Evolutionary conservation across 1,140 invertebrate genomes (phyloP).

Genomic region (Cydia splendana): DNA sequence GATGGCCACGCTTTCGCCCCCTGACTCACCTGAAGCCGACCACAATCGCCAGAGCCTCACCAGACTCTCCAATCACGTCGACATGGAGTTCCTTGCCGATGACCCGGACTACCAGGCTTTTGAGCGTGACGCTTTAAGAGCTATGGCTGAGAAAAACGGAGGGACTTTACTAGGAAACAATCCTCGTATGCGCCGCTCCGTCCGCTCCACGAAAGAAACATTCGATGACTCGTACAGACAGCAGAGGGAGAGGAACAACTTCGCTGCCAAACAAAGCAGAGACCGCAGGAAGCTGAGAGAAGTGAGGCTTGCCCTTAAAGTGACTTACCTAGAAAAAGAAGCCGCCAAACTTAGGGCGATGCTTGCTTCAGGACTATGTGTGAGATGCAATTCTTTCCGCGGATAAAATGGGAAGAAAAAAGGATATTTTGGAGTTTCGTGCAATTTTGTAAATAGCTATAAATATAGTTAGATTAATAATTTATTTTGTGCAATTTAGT

Average conservation of each 20-base stretch:
- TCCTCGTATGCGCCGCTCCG: conserved; percentile 54
- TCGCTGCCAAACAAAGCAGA: conserved; percentile 95
- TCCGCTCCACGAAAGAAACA: conserved; percentile 77
- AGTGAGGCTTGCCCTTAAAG: conserved; percentile 94
- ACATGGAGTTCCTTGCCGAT: conserved; percentile 41
- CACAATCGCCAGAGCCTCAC: background rate
- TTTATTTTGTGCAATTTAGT: conserved; percentile 9
- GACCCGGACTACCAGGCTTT: conserved; percentile 48
- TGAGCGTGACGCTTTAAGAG: conserved; percentile 50
- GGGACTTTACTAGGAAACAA: conserved; percentile 54
- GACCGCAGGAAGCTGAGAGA: conserved; percentile 94
- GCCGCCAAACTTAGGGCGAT: conserved; percentile 84
- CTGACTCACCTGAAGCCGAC: background rate
- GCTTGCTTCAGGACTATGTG: conserved; percentile 51
- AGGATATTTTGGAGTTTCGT: background rate
- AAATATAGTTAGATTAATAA: background rate
- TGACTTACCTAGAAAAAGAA: conserved; percentile 92
- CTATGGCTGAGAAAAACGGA: conserved; percentile 59
- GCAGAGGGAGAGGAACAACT: conserved; percentile 95
- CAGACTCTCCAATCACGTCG: background rate
- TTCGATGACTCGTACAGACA: conserved; percentile 90
- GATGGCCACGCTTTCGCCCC: background rate
- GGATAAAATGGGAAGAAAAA: background rate
- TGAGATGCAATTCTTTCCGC: background rate
- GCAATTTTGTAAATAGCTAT: conserved; percentile 1